A percentile compares a stretch with the other conserved stretches of the same genome.
Conservation (phyloP, 2,113 vertebrate genomes). For the Barnardius zonarius region DNA sequence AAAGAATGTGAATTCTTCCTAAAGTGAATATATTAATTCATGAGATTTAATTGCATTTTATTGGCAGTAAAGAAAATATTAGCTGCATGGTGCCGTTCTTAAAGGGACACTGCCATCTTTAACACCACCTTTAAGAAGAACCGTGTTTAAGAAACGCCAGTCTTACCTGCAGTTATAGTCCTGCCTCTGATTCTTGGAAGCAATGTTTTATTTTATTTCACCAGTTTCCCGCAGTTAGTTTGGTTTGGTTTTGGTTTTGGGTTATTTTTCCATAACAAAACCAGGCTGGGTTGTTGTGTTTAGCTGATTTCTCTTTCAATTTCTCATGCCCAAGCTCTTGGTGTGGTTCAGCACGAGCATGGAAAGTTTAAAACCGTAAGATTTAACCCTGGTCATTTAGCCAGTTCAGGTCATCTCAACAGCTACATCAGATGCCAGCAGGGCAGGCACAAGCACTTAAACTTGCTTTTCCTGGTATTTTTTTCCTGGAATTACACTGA, state of each 20-base stretch:
- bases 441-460: background rate
- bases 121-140: background rate
- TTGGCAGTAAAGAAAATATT: slow-evolving; percentile 18
- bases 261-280: background rate
- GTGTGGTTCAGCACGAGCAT: background rate
- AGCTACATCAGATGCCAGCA: background rate
- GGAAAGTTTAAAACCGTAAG: background rate
- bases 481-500: background rate
- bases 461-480: background rate
- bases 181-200: background rate
- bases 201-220: background rate
- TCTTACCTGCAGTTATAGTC: background rate
- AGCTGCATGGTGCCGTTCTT: background rate
- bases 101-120: background rate
- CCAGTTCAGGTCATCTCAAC: background rate
- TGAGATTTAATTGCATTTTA: slow-evolving; percentile 14
- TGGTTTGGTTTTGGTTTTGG: background rate
- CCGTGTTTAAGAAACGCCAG: background rate
- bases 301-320: background rate
- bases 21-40: slow-evolving; percentile 64
- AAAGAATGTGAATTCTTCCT: slow-evolving; percentile 60
- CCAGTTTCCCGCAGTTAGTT: background rate
- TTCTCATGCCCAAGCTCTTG: background rate
- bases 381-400: background rate
- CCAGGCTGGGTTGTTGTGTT: background rate